These are phyloP conservation scores for Scopus umbretta DNA, from an alignment of 2,113 vertebrate species.

Conservation along the genomic window DNA sequence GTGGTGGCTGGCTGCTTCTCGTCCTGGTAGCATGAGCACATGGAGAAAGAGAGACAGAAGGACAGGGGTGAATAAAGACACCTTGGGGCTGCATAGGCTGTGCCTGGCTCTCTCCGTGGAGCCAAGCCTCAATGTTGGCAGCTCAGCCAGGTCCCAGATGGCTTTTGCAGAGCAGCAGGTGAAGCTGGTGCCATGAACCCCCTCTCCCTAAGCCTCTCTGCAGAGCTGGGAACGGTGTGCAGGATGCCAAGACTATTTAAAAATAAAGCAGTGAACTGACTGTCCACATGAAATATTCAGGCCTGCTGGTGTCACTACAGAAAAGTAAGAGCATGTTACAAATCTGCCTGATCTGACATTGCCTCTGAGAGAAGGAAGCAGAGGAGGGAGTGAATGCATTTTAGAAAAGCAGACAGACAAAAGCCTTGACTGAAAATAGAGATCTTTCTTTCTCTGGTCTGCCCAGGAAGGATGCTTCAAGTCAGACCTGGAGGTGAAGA, in stretches of 20 bases:
- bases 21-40: conserved; percentile 68
- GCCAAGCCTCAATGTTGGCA: not conserved
- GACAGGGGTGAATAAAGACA: not conserved
- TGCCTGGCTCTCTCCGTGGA: not conserved
- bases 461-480: not conserved
- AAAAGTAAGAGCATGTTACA: not conserved
- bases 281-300: conserved; percentile 30
- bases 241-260: not conserved
- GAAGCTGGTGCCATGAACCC: not conserved
- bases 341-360: not conserved
- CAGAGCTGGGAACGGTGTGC: not conserved
- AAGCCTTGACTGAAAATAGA: not conserved
- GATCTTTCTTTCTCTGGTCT: not conserved
- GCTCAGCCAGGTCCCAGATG: not conserved
- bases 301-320: not conserved
- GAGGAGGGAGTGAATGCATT: not conserved
- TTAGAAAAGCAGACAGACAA: not conserved
- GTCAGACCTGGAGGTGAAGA: not conserved
- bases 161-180: not conserved
- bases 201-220: not conserved
- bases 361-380: not conserved
- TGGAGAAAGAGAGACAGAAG: not conserved
- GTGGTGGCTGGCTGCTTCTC: conserved; percentile 94
- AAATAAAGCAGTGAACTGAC: not conserved
- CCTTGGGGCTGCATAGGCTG: not conserved